Percentiles rank a stretch among this genome's conserved stretches.
Evolutionary conservation across 2,113 vertebrate species (phyloP).

Genomic region (Astatotilapia flaviijosephi): DNA sequence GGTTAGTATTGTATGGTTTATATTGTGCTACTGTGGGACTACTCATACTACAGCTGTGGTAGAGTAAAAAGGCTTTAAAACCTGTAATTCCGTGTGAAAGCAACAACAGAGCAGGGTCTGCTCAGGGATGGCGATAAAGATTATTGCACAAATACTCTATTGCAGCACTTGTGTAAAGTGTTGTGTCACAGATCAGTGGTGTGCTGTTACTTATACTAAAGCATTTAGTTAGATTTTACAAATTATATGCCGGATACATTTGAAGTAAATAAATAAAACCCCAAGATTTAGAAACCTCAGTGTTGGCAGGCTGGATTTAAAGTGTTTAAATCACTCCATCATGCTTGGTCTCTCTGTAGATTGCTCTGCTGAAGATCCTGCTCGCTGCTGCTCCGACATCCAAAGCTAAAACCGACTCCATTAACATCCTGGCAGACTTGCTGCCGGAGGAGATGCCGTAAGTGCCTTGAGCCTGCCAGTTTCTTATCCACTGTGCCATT

Average conservation of each 20-base stretch:
- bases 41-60: background rate
- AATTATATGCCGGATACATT: background rate
- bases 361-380: slow-evolving; percentile 94
- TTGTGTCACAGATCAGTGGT: background rate
- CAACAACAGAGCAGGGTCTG: background rate
- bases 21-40: background rate
- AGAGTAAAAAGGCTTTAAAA: background rate
- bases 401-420: slow-evolving; percentile 98
- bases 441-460: slow-evolving; percentile 98
- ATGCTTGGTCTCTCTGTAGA: slow-evolving; percentile 63
- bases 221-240: background rate
- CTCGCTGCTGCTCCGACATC: slow-evolving; percentile 96
- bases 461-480: slow-evolving; percentile 54
- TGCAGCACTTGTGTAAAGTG: background rate
- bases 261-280: background rate
- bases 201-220: background rate
- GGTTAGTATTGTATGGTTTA: slow-evolving; percentile 61
- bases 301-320: background rate
- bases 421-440: slow-evolving; percentile 96
- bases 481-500: background rate
- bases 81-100: background rate
- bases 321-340: background rate
- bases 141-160: background rate
- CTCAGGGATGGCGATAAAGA: background rate
- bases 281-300: background rate